Percentiles rank a stretch among this genome's conserved stretches.
Conservation (phyloP, 2,888 invertebrate species). For the Drosophila parthenogenetica region DNA sequence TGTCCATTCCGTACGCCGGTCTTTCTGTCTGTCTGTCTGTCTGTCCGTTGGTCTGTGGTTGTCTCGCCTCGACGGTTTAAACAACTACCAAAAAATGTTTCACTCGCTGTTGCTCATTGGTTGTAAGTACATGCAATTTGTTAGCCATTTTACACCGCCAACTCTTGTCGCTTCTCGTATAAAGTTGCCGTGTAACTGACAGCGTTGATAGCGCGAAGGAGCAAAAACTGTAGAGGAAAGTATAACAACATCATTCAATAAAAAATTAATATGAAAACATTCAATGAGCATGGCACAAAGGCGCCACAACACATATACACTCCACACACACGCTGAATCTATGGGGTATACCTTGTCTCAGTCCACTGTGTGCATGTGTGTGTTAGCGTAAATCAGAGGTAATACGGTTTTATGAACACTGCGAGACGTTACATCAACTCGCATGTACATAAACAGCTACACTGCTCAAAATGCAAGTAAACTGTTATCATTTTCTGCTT, state of each 20-base stretch:
- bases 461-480: not conserved
- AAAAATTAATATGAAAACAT: conserved; percentile 75
- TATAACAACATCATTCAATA: conserved; percentile 66
- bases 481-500: not conserved
- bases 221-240: conserved; percentile 11
- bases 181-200: conserved; percentile 50
- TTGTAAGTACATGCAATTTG: conserved; percentile 76
- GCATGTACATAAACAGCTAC: not conserved
- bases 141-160: conserved; percentile 74
- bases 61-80: conserved; percentile 58
- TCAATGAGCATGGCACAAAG: conserved; percentile 64
- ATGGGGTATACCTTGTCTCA: not conserved
- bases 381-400: conserved; percentile 72
- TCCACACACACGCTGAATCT: not conserved
- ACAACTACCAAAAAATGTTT: conserved; percentile 63
- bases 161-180: conserved; percentile 50
- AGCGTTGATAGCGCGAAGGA: conserved; percentile 15
- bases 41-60: conserved; percentile 39
- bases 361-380: conserved; percentile 7
- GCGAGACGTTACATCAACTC: conserved; percentile 47
- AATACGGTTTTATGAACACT: conserved; percentile 74
- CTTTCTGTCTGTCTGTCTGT: conserved; percentile 15
- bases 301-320: conserved; percentile 38
- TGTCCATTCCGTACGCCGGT: not conserved
- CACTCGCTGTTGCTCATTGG: conserved; percentile 63